These are phyloP conservation scores for Meandrina meandrites DNA, from an alignment of 92 coral and sea anemone genomes.

Conservation along the genomic window DNA sequence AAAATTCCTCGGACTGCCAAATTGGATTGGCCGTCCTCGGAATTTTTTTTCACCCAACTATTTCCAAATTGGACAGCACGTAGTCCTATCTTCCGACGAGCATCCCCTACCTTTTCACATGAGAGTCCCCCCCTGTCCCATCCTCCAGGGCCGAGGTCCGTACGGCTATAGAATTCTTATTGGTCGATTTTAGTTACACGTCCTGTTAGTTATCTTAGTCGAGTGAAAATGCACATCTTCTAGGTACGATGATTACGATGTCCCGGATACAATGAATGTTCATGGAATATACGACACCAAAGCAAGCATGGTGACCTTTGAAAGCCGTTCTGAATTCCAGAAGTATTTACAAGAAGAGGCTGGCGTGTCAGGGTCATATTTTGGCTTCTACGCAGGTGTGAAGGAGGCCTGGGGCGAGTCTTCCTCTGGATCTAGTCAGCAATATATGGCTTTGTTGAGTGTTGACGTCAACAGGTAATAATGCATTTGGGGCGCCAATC, in stretches of 20 bases:
- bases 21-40: too few species aligned
- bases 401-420: slow-evolving; percentile 53
- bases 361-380: slow-evolving; percentile 48
- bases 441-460: slow-evolving; percentile 38
- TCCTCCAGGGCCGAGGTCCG: too few species aligned
- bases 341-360: slow-evolving; percentile 44
- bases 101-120: too few species aligned
- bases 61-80: too few species aligned
- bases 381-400: slow-evolving; percentile 49
- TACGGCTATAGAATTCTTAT: too few species aligned
- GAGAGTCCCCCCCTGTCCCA: too few species aligned
- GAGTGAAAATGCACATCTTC: slow-evolving; percentile 16
- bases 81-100: too few species aligned
- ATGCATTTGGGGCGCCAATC: too few species aligned
- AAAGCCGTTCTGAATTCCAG: slow-evolving; percentile 44
- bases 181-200: too few species aligned
- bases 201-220: too few species aligned
- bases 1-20: too few species aligned
- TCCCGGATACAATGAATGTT: slow-evolving; percentile 16
- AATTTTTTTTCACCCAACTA: too few species aligned
- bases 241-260: slow-evolving; percentile 47
- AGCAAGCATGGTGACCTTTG: slow-evolving; percentile 32
- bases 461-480: slow-evolving; percentile 55
- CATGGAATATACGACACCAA: slow-evolving; percentile 54
- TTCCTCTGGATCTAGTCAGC: not conserved